Base-by-base conservation (phyloP, 37 sponge, comb jelly and placozoan genomes). In the Crambe crambe region DNA sequence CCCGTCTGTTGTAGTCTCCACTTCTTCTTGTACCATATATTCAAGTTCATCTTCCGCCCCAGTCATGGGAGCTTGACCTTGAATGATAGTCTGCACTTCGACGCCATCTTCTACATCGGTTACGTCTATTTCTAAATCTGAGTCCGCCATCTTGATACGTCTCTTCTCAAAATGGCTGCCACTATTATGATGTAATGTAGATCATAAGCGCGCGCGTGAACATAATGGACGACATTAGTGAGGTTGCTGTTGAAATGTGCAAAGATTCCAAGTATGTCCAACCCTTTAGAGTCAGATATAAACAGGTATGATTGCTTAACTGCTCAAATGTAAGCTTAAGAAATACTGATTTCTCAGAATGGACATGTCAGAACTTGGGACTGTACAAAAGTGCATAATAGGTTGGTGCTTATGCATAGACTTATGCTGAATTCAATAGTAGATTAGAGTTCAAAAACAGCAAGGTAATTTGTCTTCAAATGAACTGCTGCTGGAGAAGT, bases 21-120 rank as follows among this genome's bases (percentile, higher is more conserved):
- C 93, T 70, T 92, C 93, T 81, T 92, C 89, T 51, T 92, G 93
- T 37, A 92, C 93, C 73, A 92, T 92, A 57, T 84, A 92, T 39
- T 92, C 88, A 43, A 92, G 78, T 20, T 92, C 93, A 31, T 80
- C 85, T 51, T 85, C 44, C 42, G 42, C 76, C 37, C 70, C 74
- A 38, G 80, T 41, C 17, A 85, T 31, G 17, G 78, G 58, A 20
- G 84, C 81, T 37, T 87, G 88, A 29, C 93, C 85, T 71, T 92
- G 75, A 30, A 87, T 75, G 35, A 92, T 92, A 3, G 93, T 92
- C 61, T 92, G 66, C 68, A 92, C 93, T 81, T 92, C 93, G 38
- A 92, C 93, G 58, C 89, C 93, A 80, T 87, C 77, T 57, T 82
- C 87, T 35, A 89, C 74, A 56, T 84, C 84, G 29, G 73, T 75